Percentiles rank a stretch among this genome's conserved stretches.
Evolutionary conservation across 2,113 vertebrate species (phyloP).

Genomic region (Dasypus novemcinctus): DNA sequence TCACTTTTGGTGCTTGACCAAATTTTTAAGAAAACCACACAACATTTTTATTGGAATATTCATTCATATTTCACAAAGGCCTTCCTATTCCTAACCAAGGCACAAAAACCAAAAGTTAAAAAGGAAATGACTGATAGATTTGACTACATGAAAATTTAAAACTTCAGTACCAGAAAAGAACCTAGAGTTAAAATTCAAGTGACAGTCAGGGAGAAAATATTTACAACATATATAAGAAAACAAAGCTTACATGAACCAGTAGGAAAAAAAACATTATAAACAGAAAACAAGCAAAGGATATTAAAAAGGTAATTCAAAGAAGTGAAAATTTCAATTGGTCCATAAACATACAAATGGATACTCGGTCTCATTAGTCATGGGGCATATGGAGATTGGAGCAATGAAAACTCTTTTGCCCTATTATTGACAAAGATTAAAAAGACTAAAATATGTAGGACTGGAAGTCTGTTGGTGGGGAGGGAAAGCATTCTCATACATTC

Average conservation of each 20-base stretch:
- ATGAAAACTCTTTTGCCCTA: neutral
- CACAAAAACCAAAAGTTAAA: neutral
- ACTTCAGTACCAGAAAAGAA: neutral
- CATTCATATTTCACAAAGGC: neutral
- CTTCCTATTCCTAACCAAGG: neutral
- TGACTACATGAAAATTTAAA: neutral
- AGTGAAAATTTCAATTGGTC: neutral
- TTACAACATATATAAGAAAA: neutral
- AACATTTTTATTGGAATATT: neutral
- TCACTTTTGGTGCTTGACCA: neutral
- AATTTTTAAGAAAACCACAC: neutral
- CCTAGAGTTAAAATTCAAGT: constrained; percentile 5
- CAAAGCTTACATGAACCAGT: neutral
- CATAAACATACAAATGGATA: neutral
- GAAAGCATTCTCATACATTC: neutral
- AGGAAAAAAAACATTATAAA: neutral
- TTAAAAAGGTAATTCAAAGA: neutral
- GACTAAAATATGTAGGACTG: too few relatives aligned
- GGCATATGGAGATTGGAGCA: neutral
- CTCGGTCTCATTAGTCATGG: neutral
- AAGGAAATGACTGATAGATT: neutral
- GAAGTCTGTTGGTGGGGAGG: neutral
- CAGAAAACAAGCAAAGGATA: neutral
- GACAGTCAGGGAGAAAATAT: neutral
- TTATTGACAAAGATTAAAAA: neutral